phyloP scores from a whole-genome alignment of 2,113 vertebrate genomes.

The Grus americana region DNA sequence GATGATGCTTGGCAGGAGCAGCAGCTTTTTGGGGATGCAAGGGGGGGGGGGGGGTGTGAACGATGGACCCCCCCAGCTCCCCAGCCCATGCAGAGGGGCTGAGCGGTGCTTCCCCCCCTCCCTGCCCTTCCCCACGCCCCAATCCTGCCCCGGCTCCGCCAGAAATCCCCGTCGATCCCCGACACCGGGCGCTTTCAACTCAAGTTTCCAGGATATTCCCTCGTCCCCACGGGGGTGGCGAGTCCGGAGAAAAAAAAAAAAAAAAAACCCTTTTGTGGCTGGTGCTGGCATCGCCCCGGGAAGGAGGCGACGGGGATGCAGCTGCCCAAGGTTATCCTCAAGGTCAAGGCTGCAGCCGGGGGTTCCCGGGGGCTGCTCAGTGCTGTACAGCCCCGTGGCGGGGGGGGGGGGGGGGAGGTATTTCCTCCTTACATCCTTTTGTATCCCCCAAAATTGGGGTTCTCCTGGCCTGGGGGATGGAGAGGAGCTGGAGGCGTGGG shows the following conservation, averaged over 20 bases:
- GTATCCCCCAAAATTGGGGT: not conserved
- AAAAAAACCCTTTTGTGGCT: not conserved
- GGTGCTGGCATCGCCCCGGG: not conserved
- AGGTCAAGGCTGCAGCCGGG: not conserved
- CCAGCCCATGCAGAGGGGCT: not conserved
- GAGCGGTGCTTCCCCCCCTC: not conserved
- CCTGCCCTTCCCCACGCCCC: not conserved
- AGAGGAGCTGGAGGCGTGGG: not conserved
- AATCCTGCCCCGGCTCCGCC: not conserved
- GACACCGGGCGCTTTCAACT: fast-evolving
- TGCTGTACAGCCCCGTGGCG: not conserved
- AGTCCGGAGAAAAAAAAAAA: not conserved
- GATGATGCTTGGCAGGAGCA: conserved; percentile 23
- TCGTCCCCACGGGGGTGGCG: not conserved
- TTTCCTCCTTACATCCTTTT: not conserved
- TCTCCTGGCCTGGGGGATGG: not conserved
- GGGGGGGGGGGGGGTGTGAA: not conserved
- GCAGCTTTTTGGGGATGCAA: not conserved
- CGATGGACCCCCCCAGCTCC: not conserved
- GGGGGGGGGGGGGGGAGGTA: no score
- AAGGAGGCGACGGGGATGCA: not conserved
- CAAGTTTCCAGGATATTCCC: not conserved
- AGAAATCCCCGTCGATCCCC: not conserved
- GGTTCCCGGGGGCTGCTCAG: fast-evolving
- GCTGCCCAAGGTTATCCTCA: not conserved